These are phyloP conservation scores for Sminthurides bifidus DNA, from an alignment of 1,140 invertebrate species.

Conservation along the genomic window DNA sequence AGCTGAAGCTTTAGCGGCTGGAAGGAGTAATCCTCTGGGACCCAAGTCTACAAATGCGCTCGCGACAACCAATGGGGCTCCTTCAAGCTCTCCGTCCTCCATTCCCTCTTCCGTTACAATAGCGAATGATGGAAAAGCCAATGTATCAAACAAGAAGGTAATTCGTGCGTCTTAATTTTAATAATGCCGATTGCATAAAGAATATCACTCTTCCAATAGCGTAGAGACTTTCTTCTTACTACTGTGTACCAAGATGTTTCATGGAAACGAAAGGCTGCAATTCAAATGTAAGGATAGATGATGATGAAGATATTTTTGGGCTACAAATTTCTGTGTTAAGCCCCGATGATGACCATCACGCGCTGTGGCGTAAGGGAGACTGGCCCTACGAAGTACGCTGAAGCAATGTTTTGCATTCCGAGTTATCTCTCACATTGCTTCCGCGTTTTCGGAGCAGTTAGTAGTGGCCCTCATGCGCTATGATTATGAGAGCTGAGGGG, in stretches of 20 bases:
- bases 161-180: not conserved
- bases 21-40: conserved; percentile 24
- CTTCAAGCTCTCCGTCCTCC: conserved; percentile 37
- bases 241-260: too few species aligned
- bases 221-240: too few species aligned
- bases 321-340: too few species aligned
- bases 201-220: too few species aligned
- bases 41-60: conserved; percentile 40
- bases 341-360: conserved; percentile 19
- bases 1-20: conserved; percentile 39
- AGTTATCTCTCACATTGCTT: not conserved
- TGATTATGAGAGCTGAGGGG: conserved; percentile 29
- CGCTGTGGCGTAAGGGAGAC: conserved; percentile 13
- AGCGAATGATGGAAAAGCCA: conserved; percentile 26
- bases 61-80: conserved; percentile 35
- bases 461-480: conserved; percentile 14
- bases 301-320: too few species aligned
- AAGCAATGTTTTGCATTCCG: not conserved
- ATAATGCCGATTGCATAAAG: too few species aligned
- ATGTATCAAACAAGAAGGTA: conserved; percentile 14
- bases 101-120: conserved; percentile 36
- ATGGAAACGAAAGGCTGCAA: too few species aligned
- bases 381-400: not conserved
- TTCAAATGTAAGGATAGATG: too few species aligned
- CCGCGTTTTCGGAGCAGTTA: not conserved